Conservation (phyloP, 53 echinoderm and acorn worm species). For the Stichopus horrens region DNA sequence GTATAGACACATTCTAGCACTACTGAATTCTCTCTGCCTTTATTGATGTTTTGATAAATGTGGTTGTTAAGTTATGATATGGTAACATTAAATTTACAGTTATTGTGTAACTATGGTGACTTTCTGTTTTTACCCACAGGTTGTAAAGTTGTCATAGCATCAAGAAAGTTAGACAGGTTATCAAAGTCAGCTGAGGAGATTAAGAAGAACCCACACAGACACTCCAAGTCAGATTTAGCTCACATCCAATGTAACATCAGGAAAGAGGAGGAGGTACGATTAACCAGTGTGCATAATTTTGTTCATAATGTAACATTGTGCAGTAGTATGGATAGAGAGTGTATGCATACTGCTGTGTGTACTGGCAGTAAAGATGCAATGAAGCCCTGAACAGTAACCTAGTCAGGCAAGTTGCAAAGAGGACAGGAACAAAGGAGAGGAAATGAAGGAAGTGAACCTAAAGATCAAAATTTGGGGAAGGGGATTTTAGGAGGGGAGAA, state of each 20-base stretch:
- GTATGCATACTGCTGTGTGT: too few relatives aligned
- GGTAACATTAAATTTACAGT: neutral
- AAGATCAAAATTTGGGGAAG: neutral
- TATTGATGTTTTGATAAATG: too few relatives aligned
- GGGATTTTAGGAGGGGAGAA: neutral
- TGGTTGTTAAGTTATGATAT: too few relatives aligned
- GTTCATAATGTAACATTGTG: too few relatives aligned
- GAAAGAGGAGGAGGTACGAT: constrained; percentile 82
- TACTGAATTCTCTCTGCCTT: too few relatives aligned
- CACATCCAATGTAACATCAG: constrained; percentile 83
- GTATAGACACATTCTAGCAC: too few relatives aligned
- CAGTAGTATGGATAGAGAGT: too few relatives aligned
- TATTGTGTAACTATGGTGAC: neutral
- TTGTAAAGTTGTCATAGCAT: constrained; percentile 93
- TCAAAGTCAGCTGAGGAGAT: constrained; percentile 64
- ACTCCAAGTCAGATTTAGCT: constrained; percentile 67
- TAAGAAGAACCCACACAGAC: constrained; percentile 59
- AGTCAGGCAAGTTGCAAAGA: too few relatives aligned
- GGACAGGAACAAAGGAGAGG: too few relatives aligned
- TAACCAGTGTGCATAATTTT: neutral
- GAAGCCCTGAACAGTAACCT: too few relatives aligned
- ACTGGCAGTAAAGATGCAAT: too few relatives aligned
- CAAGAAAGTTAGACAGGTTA: constrained; percentile 83
- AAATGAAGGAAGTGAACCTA: too few relatives aligned
- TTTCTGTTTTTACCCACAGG: constrained; percentile 56